Conservation (phyloP, 92 coral and sea anemone species). For the Epizoanthus stellaris region DNA sequence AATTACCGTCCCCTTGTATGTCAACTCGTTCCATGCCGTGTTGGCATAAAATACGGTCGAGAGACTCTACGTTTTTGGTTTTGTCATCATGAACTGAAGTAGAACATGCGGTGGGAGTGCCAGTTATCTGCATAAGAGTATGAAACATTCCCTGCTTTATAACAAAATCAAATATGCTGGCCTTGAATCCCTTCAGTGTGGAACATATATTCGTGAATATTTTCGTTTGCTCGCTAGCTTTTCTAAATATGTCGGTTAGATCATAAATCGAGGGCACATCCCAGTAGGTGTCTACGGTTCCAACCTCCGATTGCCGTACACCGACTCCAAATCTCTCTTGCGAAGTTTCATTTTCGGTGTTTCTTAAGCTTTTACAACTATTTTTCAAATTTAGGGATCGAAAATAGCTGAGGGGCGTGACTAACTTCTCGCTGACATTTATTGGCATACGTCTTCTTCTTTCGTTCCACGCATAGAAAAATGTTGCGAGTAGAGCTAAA, state of each 20-base stretch:
- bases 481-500: conserved; percentile 16
- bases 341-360: background rate
- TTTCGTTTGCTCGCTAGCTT: background rate
- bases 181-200: too few relatives aligned
- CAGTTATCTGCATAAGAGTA: background rate
- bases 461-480: conserved; percentile 16
- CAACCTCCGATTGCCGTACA: background rate
- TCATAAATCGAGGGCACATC: too few relatives aligned
- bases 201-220: background rate
- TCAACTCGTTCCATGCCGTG: conserved; percentile 28
- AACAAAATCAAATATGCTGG: background rate
- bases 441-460: background rate
- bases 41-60: background rate
- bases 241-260: too few relatives aligned
- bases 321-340: background rate
- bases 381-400: background rate
- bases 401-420: background rate
- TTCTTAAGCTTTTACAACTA: background rate
- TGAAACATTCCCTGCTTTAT: background rate
- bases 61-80: background rate
- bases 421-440: background rate
- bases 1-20: conserved; percentile 42
- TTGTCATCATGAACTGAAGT: background rate
- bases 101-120: too few relatives aligned
- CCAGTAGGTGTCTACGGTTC: background rate